Evolutionary conservation across 2,113 vertebrate species (phyloP), one percentile per base, ranked within the genome.

Genomic region (Scolopax mira): DNA sequence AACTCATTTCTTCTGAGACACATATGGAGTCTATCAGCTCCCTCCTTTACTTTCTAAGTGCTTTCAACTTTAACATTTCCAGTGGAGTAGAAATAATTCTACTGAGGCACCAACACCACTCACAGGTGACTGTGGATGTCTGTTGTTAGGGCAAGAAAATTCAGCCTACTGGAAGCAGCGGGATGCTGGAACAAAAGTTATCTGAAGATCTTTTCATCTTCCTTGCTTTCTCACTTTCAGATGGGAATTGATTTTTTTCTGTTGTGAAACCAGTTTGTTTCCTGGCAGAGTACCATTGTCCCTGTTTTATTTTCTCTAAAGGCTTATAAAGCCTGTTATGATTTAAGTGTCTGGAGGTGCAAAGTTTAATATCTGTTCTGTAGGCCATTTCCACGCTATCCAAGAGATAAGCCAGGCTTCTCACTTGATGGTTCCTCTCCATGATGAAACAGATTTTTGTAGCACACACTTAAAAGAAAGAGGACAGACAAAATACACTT

Each of bases 291-390:
- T 15, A 84, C 98, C 96, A 97, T 66, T 58, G 55, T 33, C 49
- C 27, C n/a, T 70, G 61, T 39, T 96, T 60, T 85, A 94, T 70
- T 44, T 87, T 79, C 41, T 94, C 54, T 18, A 77, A 91, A 24
- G 91, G 74, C 60, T 88, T 97, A 66, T 88, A 97, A 88, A 98
- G 85, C 42, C 98, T 97, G 54, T 65, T 83, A 60, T 93, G 96
- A 58, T 98, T 98, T 60, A 98, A 94, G 85, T 98, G 97, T n/a
- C 98, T 97, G 1, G 96, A 97, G 44, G 78, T 97, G 54, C 98
- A 98, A 81, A 96, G 91, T 75, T 62, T 64, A 91, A 98, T 77
- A 14, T 98, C 98, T 16, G 91, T 94, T 90, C 82, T 97, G 70
- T 98, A 98, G 19, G 70, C 94, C 18, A 66, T 92, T 96, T 98